Base-by-base conservation (phyloP, 2,888 invertebrate genomes). In the Euplagia quadripunctaria region DNA sequence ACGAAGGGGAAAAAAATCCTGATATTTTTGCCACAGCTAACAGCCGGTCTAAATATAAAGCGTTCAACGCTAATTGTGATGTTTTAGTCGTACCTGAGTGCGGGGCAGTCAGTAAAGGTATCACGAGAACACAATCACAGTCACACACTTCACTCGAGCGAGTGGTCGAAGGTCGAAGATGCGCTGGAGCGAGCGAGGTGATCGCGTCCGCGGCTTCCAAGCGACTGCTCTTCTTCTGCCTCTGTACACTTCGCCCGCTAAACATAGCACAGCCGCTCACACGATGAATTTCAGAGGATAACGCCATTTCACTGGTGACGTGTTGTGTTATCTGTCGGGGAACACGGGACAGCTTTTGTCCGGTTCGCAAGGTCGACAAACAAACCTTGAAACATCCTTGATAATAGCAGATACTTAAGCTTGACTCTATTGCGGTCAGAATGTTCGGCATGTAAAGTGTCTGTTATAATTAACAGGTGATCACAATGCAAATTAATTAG, bases 91-190 rank as follows among this genome's bases (percentile, higher is more conserved):
- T 89, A 90, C 90, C 90, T 90, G 89, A 84, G 85, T 84, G 87
- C 83, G 85, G 75, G 82, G 76, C 75, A 76, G 77, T 83, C 61
- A 79, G 84, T 85, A 85, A 86, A 86, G 86, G 83, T 88, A 87
- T 87, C 87, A 88, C 88, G 86, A 90, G 88, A 90, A 90, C 94
- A 94, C 95, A 90, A 92, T 91, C 95, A 94, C 94, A 94, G 91
- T 90, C 94, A 94, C 94, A 93, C 94, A 94, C 95, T 93, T 94
- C 94, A 94, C 94, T 94, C 95, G 88, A 86, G 79, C 91, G 93
- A 94, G 94, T 94, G 94, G 94, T 94, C 94, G 94, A 91, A 89
- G 93, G 92, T 93, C 93, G 93, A 87, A 86, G 84, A 85, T 79
- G 87, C 91, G 94, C 93, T 94, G 94, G 93, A 93, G 92, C 91